Percentiles rank a stretch among this genome's conserved stretches.
Conservation (phyloP, 2,888 invertebrate genomes). For the Campoletis raptor region DNA sequence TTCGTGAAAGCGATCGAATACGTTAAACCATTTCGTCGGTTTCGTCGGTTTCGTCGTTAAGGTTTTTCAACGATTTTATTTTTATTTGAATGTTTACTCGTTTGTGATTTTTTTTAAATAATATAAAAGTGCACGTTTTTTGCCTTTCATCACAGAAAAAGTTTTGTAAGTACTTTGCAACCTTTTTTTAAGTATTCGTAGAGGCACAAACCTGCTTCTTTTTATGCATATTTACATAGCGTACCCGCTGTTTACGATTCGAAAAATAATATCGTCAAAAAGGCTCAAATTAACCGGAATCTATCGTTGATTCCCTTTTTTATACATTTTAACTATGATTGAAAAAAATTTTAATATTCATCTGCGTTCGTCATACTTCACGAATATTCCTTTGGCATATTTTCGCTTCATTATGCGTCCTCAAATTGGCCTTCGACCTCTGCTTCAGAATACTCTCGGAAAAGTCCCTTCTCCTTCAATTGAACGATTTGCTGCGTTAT, state of each 20-base stretch:
- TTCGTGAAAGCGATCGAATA: not conserved
- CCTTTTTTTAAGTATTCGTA: not conserved
- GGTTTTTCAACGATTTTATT: not conserved
- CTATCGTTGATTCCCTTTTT: not conserved
- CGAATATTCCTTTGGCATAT: not conserved
- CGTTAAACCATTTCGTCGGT: not conserved
- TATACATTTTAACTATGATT: not conserved
- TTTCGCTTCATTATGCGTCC: conserved; percentile 65
- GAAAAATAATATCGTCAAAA: not conserved
- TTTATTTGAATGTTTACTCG: not conserved
- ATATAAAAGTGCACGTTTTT: not conserved
- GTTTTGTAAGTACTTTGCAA: not conserved
- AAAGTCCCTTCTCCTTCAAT: conserved; percentile 57
- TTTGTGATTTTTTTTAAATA: not conserved
- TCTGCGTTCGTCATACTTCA: not conserved
- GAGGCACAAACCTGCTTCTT: not conserved
- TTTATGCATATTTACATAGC: not conserved
- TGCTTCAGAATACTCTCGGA: not conserved
- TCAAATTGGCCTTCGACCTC: conserved; percentile 76
- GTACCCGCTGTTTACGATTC: not conserved
- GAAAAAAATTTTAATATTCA: not conserved
- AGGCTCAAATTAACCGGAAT: not conserved
- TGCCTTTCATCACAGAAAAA: not conserved
- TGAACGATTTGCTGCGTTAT: conserved; percentile 56
- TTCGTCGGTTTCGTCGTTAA: not conserved